Conservation (phyloP, 2,797 vertebrate species). For the Sus cebifrons region DNA sequence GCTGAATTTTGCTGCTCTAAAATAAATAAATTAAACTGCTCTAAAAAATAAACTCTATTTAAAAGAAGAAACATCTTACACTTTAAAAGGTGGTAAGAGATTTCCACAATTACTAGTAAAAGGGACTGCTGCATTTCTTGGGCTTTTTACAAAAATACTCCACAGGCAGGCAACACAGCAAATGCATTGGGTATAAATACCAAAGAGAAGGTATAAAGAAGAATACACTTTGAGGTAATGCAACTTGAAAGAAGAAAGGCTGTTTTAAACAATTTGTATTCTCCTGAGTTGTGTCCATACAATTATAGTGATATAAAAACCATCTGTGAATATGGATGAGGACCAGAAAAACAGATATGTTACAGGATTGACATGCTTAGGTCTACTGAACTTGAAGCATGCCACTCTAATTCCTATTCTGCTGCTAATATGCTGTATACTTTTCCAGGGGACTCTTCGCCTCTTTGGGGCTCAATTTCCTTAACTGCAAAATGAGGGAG, state of each 20-base stretch:
- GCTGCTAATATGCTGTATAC: not conserved
- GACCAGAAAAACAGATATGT: not conserved
- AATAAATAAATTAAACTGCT: not conserved
- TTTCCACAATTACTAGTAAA: not conserved
- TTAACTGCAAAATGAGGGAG: not conserved
- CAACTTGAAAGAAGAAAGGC: not conserved
- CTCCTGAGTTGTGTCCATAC: not conserved
- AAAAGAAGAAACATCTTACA: not conserved
- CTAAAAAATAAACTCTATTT: not conserved
- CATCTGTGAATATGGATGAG: not conserved
- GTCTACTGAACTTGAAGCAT: not conserved
- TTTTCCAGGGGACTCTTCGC: not conserved
- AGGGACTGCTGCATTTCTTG: not conserved
- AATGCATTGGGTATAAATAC: not conserved
- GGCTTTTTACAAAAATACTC: not conserved
- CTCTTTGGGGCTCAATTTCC: not conserved
- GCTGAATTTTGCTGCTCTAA: not conserved
- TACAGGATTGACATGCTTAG: not conserved
- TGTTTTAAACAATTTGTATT: not conserved
- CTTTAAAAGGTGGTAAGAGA: not conserved
- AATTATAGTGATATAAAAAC: not conserved
- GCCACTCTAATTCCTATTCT: not conserved
- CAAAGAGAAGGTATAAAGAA: not conserved
- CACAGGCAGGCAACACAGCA: not conserved
- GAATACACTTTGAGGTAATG: not conserved